These are phyloP conservation scores for Gallinago jamesoni DNA, from an alignment of 2,113 vertebrate genomes.

Conservation along the genomic window DNA sequence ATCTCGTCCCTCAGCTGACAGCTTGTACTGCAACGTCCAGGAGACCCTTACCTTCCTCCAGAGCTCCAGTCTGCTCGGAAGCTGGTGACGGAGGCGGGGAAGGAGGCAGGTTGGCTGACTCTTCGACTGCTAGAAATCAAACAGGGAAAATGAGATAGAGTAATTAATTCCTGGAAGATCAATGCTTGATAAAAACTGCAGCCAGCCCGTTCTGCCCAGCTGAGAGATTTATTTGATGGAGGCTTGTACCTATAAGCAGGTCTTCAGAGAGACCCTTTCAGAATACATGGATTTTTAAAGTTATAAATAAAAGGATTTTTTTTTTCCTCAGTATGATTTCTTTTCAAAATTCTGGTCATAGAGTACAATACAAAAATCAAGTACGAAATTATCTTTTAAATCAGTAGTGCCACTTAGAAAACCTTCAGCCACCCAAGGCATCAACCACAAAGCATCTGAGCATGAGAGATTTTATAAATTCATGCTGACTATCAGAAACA, in stretches of 20 bases:
- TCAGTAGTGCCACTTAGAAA: neutral
- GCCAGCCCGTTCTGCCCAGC: neutral
- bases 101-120: slow-evolving; percentile 94
- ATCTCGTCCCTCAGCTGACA: neutral
- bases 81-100: slow-evolving; percentile 97
- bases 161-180: slow-evolving; percentile 27
- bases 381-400: neutral
- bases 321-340: neutral
- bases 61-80: slow-evolving; percentile 87
- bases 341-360: neutral
- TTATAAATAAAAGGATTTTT: neutral
- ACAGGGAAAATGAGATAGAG: slow-evolving; percentile 63
- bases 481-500: neutral
- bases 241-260: neutral
- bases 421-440: neutral
- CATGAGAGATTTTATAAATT: neutral
- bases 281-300: neutral
- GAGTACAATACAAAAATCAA: neutral
- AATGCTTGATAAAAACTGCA: neutral
- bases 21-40: neutral
- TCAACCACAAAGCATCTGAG: neutral
- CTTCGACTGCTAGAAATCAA: slow-evolving; percentile 86
- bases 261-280: neutral
- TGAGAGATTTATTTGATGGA: neutral
- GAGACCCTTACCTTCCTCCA: slow-evolving; percentile 90